These are phyloP conservation scores for Ondatra zibethicus DNA, from an alignment of 2,113 vertebrate genomes.

Conservation along the genomic window DNA sequence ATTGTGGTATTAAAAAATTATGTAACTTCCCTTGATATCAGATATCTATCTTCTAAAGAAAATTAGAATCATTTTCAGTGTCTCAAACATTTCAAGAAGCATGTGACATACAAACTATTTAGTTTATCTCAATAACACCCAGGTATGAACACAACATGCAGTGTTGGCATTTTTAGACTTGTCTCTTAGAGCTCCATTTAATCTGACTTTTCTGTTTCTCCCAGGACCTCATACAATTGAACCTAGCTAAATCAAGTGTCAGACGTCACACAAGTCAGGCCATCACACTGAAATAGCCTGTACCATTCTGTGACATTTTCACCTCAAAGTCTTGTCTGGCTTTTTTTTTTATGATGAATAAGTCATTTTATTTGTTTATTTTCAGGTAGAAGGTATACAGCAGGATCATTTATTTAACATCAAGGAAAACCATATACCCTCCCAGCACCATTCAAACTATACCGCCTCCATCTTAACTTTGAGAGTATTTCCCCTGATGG, in stretches of 20 bases:
- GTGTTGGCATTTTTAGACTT: background rate
- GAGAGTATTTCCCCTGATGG: too few species aligned
- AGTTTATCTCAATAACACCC: background rate
- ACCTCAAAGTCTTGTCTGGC: background rate
- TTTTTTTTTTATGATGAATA: too few species aligned
- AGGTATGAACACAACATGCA: background rate
- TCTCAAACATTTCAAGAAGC: background rate
- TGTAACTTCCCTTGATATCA: background rate
- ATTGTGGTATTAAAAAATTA: background rate
- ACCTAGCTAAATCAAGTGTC: conserved; percentile 12
- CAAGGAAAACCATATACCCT: too few species aligned
- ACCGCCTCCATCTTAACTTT: too few species aligned
- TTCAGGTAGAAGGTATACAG: too few species aligned
- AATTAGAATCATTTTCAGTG: background rate
- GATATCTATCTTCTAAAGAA: background rate
- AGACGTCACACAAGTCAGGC: background rate
- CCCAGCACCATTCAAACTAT: too few species aligned
- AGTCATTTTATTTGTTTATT: too few species aligned
- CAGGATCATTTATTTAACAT: too few species aligned
- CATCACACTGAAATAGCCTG: background rate
- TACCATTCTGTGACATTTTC: background rate
- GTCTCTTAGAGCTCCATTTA: background rate
- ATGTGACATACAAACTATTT: background rate
- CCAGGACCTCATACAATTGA: background rate
- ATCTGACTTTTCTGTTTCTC: background rate